Evolutionary conservation across 2,888 invertebrate species (phyloP).

Genomic region (Neoitamus cyanurus): DNA sequence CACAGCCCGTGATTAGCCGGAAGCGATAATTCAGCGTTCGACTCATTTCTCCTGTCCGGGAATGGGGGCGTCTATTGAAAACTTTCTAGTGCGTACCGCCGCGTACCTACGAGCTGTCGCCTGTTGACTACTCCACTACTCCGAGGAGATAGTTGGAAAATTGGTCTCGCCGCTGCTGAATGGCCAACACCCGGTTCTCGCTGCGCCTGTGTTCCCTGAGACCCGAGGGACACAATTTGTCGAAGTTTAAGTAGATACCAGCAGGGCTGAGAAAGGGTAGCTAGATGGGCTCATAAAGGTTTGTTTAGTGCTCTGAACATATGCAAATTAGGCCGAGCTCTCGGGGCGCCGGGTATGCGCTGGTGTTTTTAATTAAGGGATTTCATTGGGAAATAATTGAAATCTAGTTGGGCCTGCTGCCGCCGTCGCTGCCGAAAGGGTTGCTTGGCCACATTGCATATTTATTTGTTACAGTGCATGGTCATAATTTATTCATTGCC

Average conservation of each 20-base stretch:
- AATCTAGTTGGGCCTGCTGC: background rate
- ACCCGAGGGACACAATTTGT: background rate
- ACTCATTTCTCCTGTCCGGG: conserved; percentile 28
- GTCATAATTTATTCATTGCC: background rate
- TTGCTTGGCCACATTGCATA: background rate
- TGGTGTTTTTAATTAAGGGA: conserved; percentile 10
- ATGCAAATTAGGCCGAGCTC: background rate
- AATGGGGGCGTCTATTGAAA: conserved; percentile 24
- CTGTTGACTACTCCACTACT: background rate
- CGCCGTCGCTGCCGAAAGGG: background rate
- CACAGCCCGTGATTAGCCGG: conserved; percentile 36
- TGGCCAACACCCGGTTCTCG: background rate
- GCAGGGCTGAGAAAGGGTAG: background rate
- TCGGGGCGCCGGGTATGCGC: background rate
- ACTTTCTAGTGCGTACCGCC: conserved; percentile 20
- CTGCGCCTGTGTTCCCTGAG: background rate
- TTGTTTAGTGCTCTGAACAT: background rate
- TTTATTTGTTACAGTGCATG: background rate
- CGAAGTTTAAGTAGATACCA: background rate
- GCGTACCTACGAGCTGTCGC: background rate
- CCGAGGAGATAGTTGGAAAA: background rate
- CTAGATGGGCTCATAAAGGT: background rate
- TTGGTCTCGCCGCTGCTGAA: background rate
- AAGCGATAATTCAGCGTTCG: conserved; percentile 25
- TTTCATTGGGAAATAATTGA: background rate